A percentile compares a stretch with the other conserved stretches of the same genome.
phyloP scores from a whole-genome alignment of 1,140 invertebrate genomes.

The Vollenhovia emeryi region DNA sequence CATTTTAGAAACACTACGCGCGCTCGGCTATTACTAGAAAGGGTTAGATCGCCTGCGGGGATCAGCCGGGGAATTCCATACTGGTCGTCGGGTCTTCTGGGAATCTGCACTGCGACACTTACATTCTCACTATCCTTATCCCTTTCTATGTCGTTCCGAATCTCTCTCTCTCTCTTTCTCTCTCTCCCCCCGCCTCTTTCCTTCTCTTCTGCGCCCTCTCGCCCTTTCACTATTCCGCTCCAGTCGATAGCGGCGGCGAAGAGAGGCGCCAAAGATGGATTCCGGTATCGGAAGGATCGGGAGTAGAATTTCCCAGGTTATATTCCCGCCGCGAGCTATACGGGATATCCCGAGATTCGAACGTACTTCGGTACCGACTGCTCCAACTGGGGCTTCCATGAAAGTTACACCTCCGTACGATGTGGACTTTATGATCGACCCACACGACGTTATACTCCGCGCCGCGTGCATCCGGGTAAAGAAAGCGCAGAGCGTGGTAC shows the following conservation, averaged over 20 bases:
- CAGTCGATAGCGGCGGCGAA: slow-evolving; percentile 47
- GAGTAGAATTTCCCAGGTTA: slow-evolving; percentile 70
- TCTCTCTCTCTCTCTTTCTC: slow-evolving; percentile 42
- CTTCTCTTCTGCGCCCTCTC: neutral
- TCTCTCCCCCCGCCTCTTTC: slow-evolving; percentile 2
- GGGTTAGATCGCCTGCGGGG: slow-evolving; percentile 38
- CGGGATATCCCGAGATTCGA: slow-evolving; percentile 67
- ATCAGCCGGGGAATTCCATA: slow-evolving; percentile 64
- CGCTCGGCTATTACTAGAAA: slow-evolving; percentile 36
- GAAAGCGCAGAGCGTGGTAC: slow-evolving; percentile 1
- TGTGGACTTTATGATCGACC: slow-evolving; percentile 66
- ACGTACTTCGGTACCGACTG: slow-evolving; percentile 56
- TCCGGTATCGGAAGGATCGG: slow-evolving; percentile 71
- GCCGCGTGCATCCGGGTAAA: slow-evolving; percentile 8
- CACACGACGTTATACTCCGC: neutral
- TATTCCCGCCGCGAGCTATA: slow-evolving; percentile 72
- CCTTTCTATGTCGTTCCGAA: slow-evolving; percentile 20
- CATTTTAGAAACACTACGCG: slow-evolving; percentile 50
- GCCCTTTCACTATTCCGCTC: slow-evolving; percentile 20
- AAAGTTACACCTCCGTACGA: slow-evolving; percentile 58
- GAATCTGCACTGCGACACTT: slow-evolving; percentile 74
- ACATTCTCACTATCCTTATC: slow-evolving; percentile 50
- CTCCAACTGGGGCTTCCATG: slow-evolving; percentile 60
- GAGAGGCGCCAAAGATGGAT: slow-evolving; percentile 70
- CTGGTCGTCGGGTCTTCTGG: slow-evolving; percentile 57